Evolutionary conservation across 2,888 invertebrate species (phyloP), one percentile per base, ranked within the genome.

Genomic region (Acanthosepion esculentum): DNA sequence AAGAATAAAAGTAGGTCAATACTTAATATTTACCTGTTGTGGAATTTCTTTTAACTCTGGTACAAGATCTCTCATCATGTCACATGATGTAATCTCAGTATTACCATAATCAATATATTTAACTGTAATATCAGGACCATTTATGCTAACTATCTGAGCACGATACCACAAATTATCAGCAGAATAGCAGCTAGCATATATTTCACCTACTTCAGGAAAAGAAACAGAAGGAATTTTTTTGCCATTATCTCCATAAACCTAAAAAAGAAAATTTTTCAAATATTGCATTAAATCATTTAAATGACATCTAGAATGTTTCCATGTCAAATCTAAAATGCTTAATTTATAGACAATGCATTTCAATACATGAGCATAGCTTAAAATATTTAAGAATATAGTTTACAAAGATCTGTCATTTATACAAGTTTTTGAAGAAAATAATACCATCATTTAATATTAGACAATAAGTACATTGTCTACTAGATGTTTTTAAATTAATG

Each of bases 101-200:
- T 93, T 93, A 26, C 93, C 93, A 93, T 93, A 93, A 50, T 93
- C 93, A 93, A 93, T 53, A 93, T 53, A 93, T 53, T n/a, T 53
- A 10, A 93, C 93, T n/a, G 48, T 93, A 33, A 48, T 33, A 93
- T 93, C 93, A 29, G 93, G 6, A 50, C 6, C 50, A 50, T 41
- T 93, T 78, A 78, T 15, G 48, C 50, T 50, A 15, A 93, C 2
- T 50, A 93, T 93, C 29, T 93, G 93, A 93, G 50, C 93, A n/a
- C 93, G 93, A 33, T 93, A 93, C 93, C 93, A 93, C 48, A 53
- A 53, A 6, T 93, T 93, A 48, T 93, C 93, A 48, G 48, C 50
- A n/a, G 93, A 93, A 93, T 53, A 93, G 18, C 53, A 53, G 93
- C 50, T 29, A 18, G 93, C 93, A 93, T 53, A 48, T 6, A 93